phyloP scores from a whole-genome alignment of 1,140 invertebrate species.

The Leptonema lineaticorne region DNA sequence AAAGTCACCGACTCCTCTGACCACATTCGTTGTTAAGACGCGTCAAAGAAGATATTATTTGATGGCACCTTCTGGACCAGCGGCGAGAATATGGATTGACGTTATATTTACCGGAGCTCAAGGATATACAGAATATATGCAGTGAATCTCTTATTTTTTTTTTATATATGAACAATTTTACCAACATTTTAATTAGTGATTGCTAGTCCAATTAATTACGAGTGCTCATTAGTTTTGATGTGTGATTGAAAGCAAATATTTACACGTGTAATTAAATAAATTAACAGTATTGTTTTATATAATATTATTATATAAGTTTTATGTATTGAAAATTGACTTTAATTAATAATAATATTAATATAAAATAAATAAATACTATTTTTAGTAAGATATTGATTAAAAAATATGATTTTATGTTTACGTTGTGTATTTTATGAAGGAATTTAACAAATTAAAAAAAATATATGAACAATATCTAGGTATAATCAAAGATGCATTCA shows the following conservation, averaged over 20 bases:
- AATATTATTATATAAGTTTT: not conserved
- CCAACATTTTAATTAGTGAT: not conserved
- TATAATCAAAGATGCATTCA: no score
- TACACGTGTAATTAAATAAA: not conserved
- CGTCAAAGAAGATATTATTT: slow-evolving; percentile 85
- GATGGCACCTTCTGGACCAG: slow-evolving; percentile 90
- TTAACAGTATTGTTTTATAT: slow-evolving; percentile 20
- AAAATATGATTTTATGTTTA: no score
- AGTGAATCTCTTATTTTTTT: slow-evolving; percentile 39
- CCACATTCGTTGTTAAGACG: slow-evolving; percentile 97
- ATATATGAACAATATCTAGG: no score
- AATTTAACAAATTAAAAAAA: no score
- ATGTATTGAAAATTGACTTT: not conserved
- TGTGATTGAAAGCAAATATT: not conserved
- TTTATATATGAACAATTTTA: not conserved
- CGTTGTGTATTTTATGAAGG: no score
- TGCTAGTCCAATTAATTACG: slow-evolving; percentile 3
- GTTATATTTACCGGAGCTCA: slow-evolving; percentile 68
- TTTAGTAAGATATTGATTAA: no score
- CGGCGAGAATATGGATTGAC: slow-evolving; percentile 97
- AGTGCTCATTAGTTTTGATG: not conserved
- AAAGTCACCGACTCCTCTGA: slow-evolving; percentile 85
- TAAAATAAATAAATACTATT: no score
- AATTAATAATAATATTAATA: no score
- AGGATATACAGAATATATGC: slow-evolving; percentile 54